Conservation (phyloP, 2,888 invertebrate genomes). For the Clitarchus hookeri region DNA sequence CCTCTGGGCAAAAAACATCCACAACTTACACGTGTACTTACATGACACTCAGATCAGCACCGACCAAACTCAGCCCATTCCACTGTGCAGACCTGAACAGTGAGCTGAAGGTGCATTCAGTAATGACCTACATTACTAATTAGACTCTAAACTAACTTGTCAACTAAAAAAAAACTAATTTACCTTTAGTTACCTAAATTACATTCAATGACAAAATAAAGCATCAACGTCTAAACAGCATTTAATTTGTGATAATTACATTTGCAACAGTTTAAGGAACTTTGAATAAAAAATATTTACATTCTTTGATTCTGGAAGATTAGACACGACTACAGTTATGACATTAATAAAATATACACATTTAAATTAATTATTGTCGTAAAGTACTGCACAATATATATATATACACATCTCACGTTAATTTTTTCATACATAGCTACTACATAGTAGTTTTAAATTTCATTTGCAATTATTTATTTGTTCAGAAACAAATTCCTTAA, state of each 20-base stretch:
- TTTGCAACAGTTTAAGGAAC: background rate
- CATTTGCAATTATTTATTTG: background rate
- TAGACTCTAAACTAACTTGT: background rate
- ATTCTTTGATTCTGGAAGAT: background rate
- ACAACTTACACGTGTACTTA: no score
- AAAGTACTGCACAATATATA: conserved; percentile 9
- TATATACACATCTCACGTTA: background rate
- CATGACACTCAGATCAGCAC: no score
- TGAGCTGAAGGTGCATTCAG: background rate
- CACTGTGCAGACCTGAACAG: background rate
- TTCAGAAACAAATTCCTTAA: background rate
- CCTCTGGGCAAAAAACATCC: no score
- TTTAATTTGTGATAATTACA: conserved; percentile 1
- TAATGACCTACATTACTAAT: background rate
- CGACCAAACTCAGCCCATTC: background rate
- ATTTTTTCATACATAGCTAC: background rate
- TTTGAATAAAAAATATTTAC: background rate
- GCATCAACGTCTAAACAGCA: background rate
- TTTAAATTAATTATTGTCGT: conserved; percentile 4
- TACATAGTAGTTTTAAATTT: background rate
- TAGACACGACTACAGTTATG: background rate
- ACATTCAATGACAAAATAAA: background rate
- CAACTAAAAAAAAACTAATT: background rate
- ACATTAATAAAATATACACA: background rate
- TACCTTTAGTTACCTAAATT: background rate